A percentile compares a stretch with the other conserved stretches of the same genome.
These are phyloP conservation scores for Trissonchulus latispiculum DNA, from an alignment of 2,888 invertebrate species.

Conservation along the genomic window DNA sequence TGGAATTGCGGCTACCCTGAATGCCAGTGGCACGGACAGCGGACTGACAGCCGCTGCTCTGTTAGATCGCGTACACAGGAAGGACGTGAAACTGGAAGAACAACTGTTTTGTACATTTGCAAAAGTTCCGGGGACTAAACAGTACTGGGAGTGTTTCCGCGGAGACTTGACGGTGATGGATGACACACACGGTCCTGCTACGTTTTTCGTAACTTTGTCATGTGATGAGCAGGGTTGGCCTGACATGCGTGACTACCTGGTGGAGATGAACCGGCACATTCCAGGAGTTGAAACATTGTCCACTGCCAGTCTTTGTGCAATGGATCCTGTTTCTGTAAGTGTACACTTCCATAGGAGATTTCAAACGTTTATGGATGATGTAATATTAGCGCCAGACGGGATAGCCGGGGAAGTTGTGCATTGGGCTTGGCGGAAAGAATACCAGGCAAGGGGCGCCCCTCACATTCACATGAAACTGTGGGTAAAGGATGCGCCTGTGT, in stretches of 20 bases:
- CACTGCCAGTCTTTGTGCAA: not conserved
- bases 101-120: too few relatives aligned
- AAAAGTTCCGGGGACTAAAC: too few relatives aligned
- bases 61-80: too few relatives aligned
- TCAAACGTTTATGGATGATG: not conserved
- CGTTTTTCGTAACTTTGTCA: not conserved
- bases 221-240: not conserved
- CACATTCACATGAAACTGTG: not conserved
- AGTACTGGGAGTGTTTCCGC: too few relatives aligned
- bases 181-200: not conserved
- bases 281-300: not conserved
- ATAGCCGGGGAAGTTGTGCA: not conserved
- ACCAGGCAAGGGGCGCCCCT: not conserved
- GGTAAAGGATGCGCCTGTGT: conserved; percentile 6
- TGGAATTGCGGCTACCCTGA: not conserved
- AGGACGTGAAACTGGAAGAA: too few relatives aligned
- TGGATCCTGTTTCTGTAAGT: not conserved
- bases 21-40: too few relatives aligned
- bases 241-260: not conserved
- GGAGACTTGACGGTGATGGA: too few relatives aligned
- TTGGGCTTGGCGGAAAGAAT: not conserved
- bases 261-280: not conserved
- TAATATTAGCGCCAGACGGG: not conserved
- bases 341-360: not conserved
- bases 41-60: too few relatives aligned